Evolutionary conservation across 1,140 invertebrate species (phyloP).

Genomic region (Hirudo medicinalis): DNA sequence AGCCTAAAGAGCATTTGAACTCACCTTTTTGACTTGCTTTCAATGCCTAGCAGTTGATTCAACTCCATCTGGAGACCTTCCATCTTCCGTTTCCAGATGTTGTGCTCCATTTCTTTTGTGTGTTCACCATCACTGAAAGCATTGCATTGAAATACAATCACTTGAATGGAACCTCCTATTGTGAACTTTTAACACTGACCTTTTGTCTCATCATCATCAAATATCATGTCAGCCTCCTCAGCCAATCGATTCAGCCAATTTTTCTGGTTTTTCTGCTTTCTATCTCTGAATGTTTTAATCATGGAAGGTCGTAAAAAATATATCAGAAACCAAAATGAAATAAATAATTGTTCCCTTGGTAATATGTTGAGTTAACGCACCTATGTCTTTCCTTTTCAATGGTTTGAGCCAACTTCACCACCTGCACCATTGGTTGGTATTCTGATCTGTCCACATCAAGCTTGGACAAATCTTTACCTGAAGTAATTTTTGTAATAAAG

Average conservation of each 20-base stretch:
- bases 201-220: neutral
- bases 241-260: neutral
- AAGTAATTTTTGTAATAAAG: neutral
- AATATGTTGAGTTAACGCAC: neutral
- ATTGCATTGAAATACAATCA: too few species aligned
- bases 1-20: too few species aligned
- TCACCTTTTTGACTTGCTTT: too few species aligned
- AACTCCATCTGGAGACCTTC: too few species aligned
- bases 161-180: too few species aligned
- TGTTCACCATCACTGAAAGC: too few species aligned
- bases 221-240: constrained; percentile 1
- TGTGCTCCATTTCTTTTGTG: too few species aligned
- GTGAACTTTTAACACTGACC: neutral
- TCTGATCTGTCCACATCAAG: neutral
- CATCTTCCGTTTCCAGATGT: too few species aligned
- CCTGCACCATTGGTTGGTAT: neutral
- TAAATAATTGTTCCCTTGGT: too few species aligned
- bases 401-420: constrained; percentile 1
- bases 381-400: constrained; percentile 17
- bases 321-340: too few species aligned
- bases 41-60: too few species aligned
- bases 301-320: too few species aligned
- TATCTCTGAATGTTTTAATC: neutral
- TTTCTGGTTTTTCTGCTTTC: neutral
- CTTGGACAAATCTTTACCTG: neutral